Conservation (phyloP, 1,140 invertebrate species). For the Conus ventricosus region DNA sequence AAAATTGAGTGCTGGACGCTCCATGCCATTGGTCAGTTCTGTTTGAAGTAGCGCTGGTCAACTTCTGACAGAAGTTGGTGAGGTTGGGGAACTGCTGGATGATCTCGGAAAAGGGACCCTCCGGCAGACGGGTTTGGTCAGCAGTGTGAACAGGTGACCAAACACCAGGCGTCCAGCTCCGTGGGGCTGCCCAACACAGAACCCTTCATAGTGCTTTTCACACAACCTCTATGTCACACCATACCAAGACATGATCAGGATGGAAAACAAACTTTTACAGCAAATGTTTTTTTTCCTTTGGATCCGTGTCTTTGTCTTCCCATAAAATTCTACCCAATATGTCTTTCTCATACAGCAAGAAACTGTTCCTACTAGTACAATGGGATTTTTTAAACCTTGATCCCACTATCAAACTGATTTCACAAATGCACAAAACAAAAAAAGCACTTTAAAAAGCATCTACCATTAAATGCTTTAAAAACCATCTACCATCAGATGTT, state of each 20-base stretch:
- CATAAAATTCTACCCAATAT: too few relatives aligned
- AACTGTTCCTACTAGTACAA: too few relatives aligned
- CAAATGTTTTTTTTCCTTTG: too few relatives aligned
- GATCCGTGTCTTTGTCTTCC: too few relatives aligned
- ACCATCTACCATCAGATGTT: too few relatives aligned
- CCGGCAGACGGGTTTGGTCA: conserved; percentile 90
- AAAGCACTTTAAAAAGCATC: too few relatives aligned
- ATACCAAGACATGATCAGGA: neutral
- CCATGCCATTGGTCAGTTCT: neutral
- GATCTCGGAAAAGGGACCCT: conserved; percentile 83
- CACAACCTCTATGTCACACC: neutral
- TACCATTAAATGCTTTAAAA: too few relatives aligned
- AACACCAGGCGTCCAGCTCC: conserved; percentile 97
- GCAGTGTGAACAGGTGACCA: conserved; percentile 94
- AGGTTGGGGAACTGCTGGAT: conserved; percentile 84
- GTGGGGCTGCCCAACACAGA: conserved; percentile 78
- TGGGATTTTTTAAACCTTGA: too few relatives aligned
- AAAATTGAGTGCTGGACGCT: too few relatives aligned
- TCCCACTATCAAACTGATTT: too few relatives aligned
- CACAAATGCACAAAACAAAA: too few relatives aligned
- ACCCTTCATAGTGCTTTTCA: conserved; percentile 9
- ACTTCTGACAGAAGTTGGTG: conserved; percentile 84
- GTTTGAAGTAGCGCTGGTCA: conserved; percentile 81
- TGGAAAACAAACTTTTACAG: neutral
- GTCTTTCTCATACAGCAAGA: too few relatives aligned